Percentiles rank a stretch among this genome's conserved stretches.
Conservation (phyloP, 2,888 invertebrate species). For the Gastracanthus pulcherrimus region DNA sequence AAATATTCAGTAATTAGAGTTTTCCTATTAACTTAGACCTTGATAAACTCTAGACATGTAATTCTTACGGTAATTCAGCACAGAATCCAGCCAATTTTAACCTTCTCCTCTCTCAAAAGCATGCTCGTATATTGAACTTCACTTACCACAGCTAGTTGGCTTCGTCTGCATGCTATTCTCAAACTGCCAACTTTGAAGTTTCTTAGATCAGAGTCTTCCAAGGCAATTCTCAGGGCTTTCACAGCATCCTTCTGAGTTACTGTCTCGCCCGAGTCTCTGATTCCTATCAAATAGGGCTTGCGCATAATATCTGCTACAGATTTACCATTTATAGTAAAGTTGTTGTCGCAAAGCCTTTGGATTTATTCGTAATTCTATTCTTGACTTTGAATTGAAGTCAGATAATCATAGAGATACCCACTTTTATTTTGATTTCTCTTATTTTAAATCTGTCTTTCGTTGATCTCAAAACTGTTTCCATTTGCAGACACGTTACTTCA, state of each 20-base stretch:
- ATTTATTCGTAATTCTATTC: no score
- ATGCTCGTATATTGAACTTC: not conserved
- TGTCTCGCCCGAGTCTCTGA: not conserved
- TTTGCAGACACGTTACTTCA: no score
- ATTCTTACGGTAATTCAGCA: not conserved
- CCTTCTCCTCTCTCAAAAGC: not conserved
- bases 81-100: not conserved
- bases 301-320: not conserved
- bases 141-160: not conserved
- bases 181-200: not conserved
- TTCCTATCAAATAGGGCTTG: not conserved
- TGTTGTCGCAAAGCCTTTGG: no score
- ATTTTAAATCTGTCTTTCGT: no score
- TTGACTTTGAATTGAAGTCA: no score
- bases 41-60: not conserved
- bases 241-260: not conserved
- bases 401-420: no score
- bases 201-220: not conserved
- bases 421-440: no score
- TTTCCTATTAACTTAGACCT: no score
- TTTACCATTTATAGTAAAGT: no score
- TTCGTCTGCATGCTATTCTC: not conserved
- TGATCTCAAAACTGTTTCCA: no score
- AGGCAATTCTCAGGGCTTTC: slow-evolving; percentile 5
- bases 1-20: no score